Conservation (phyloP, 2,797 vertebrate genomes). For the Harpagifer antarcticus region DNA sequence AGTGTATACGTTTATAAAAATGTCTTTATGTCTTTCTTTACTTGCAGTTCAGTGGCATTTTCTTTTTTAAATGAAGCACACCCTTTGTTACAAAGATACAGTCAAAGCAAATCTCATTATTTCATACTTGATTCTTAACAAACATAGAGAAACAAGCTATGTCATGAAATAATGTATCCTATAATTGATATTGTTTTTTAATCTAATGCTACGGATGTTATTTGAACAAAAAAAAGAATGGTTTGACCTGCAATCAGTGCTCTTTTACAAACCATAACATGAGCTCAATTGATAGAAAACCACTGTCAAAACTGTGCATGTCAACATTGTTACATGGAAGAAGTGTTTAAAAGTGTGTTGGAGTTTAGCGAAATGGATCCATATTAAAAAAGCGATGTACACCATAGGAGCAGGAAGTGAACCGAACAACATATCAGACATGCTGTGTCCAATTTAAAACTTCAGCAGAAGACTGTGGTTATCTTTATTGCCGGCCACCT, state of each 20-base stretch:
- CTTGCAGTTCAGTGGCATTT: constrained; percentile 84
- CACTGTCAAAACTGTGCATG: constrained; percentile 56
- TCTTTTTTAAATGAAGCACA: constrained; percentile 76
- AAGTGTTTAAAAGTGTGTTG: constrained; percentile 18
- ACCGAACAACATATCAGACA: constrained; percentile 45
- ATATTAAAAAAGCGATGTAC: constrained; percentile 49
- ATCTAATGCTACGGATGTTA: constrained; percentile 60
- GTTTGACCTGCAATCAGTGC: constrained; percentile 56
- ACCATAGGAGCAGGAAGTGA: constrained; percentile 26
- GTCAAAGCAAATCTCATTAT: constrained; percentile 88
- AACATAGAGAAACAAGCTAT: constrained; percentile 57
- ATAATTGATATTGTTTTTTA: constrained; percentile 51
- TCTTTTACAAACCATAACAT: constrained; percentile 47
- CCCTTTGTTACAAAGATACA: constrained; percentile 83
- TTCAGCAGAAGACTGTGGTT: constrained; percentile 6
- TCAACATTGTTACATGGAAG: constrained; percentile 40
- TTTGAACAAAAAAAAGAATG: constrained; percentile 46
- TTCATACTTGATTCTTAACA: constrained; percentile 53
- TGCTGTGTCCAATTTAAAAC: constrained; percentile 28
- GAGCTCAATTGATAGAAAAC: constrained; percentile 41
- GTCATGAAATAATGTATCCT: constrained; percentile 74
- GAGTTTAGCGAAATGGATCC: constrained; percentile 33
- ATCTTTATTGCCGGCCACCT: background rate
- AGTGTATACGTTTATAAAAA: constrained; percentile 89
- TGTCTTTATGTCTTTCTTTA: constrained; percentile 86